Percentiles rank a stretch among this genome's conserved stretches.
phyloP scores from a whole-genome alignment of 2,888 invertebrate species.

The Mimachlamys varia region DNA sequence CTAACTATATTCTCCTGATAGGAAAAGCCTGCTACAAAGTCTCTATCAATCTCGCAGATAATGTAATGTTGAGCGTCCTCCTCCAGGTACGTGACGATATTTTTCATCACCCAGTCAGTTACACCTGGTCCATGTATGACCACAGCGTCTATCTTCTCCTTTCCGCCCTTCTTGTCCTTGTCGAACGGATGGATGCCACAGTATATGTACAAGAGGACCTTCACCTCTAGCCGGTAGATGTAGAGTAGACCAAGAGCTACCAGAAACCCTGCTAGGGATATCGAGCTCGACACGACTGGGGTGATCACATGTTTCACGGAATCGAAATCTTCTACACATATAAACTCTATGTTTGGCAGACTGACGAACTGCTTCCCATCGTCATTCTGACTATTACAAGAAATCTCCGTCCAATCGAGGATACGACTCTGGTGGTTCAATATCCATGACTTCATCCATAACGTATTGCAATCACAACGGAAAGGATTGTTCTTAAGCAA shows the following conservation, averaged over 20 bases:
- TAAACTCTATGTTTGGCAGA: slow-evolving; percentile 57
- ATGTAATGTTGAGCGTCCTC: slow-evolving; percentile 49
- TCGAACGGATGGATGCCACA: slow-evolving; percentile 66
- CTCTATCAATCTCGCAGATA: slow-evolving; percentile 59
- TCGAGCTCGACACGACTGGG: slow-evolving; percentile 52
- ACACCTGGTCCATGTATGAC: slow-evolving; percentile 56
- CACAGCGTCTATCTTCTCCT: slow-evolving; percentile 59
- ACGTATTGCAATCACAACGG: slow-evolving; percentile 61
- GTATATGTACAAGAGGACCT: slow-evolving; percentile 63
- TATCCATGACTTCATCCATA: slow-evolving; percentile 66
- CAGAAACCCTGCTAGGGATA: slow-evolving; percentile 48
- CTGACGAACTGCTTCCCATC: slow-evolving; percentile 47
- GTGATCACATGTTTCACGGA: slow-evolving; percentile 54
- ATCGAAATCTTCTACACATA: slow-evolving; percentile 57
- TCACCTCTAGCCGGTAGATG: slow-evolving; percentile 60
- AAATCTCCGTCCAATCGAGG: slow-evolving; percentile 50
- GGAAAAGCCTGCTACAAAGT: slow-evolving; percentile 63
- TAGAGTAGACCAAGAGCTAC: slow-evolving; percentile 49
- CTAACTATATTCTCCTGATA: slow-evolving; percentile 62
- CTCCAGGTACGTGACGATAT: slow-evolving; percentile 57
- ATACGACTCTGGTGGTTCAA: slow-evolving; percentile 46
- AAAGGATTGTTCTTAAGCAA: slow-evolving; percentile 59
- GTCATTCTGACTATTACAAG: slow-evolving; percentile 49
- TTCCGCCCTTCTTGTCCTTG: slow-evolving; percentile 52
- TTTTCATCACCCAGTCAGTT: slow-evolving; percentile 60